Conservation (phyloP, 1,140 invertebrate species). For the Hestina assimilis region DNA sequence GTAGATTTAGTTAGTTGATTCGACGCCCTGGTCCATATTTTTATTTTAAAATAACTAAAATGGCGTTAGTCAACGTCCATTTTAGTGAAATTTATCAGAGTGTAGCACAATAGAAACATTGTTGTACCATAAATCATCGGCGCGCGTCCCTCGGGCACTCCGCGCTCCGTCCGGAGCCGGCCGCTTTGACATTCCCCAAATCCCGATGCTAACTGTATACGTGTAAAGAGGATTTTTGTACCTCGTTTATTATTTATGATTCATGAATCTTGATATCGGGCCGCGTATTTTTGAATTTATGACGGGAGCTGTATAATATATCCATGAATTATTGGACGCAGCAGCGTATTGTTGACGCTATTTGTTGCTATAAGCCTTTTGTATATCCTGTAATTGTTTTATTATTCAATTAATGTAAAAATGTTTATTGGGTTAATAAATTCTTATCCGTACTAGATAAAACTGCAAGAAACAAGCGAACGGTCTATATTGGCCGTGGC, state of each 20-base stretch:
- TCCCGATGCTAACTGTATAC: conserved; percentile 2
- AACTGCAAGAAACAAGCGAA: no score
- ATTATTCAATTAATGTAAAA: no score
- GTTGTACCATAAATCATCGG: conserved; percentile 1
- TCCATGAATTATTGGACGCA: background rate
- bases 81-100: background rate
- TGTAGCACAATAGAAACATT: background rate
- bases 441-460: no score
- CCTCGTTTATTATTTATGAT: conserved; percentile 25
- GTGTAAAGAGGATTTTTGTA: conserved; percentile 18
- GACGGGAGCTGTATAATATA: conserved; percentile 5
- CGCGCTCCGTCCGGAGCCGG: background rate
- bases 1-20: no score
- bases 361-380: background rate
- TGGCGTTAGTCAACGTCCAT: background rate
- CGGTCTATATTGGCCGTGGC: no score
- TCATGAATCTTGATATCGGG: conserved; percentile 24
- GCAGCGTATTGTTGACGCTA: background rate
- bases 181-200: background rate
- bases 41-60: background rate
- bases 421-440: no score
- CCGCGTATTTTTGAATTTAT: conserved; percentile 21
- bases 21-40: no score
- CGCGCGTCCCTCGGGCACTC: background rate
- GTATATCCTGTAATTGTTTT: background rate